These are phyloP conservation scores for Microcebus lehilahytsara DNA, from an alignment of 2,113 vertebrate species.

Conservation along the genomic window DNA sequence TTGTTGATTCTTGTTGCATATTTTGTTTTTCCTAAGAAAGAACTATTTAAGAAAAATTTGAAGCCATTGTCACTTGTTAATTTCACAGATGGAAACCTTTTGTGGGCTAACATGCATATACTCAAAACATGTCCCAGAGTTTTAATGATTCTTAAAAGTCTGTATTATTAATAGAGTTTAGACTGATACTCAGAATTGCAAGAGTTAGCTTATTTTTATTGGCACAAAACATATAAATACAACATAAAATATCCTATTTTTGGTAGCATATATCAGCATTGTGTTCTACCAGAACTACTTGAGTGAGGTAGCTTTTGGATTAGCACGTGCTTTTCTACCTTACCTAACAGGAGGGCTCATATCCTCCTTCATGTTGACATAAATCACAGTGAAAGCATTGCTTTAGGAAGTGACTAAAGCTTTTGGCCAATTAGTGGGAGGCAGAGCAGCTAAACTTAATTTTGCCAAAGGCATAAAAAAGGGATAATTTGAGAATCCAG, in stretches of 20 bases:
- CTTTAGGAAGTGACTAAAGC: conserved; percentile 39
- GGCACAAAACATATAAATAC: neutral
- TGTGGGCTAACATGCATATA: neutral
- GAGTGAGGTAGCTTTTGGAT: conserved; percentile 35
- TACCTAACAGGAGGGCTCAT: neutral
- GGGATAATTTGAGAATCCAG: conserved; percentile 36
- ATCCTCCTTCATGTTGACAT: conserved; percentile 30
- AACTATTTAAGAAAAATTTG: conserved; percentile 26
- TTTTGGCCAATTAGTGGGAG: conserved; percentile 16
- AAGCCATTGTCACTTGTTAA: neutral
- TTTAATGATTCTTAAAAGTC: neutral
- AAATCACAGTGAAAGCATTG: conserved; percentile 38
- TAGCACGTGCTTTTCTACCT: conserved; percentile 43
- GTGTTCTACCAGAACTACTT: neutral
- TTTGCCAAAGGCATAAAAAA: conserved; percentile 7
- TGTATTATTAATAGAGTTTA: neutral
- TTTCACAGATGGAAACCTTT: neutral
- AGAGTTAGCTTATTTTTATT: neutral
- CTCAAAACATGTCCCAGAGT: neutral
- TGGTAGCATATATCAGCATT: conserved; percentile 8
- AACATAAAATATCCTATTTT: conserved; percentile 21
- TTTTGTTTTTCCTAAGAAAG: neutral
- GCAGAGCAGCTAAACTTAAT: conserved; percentile 38
- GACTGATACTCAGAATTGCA: neutral
- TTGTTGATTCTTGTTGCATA: neutral